These are phyloP conservation scores for Trichogramma evanescens DNA, from an alignment of 2,888 invertebrate species.

Conservation along the genomic window DNA sequence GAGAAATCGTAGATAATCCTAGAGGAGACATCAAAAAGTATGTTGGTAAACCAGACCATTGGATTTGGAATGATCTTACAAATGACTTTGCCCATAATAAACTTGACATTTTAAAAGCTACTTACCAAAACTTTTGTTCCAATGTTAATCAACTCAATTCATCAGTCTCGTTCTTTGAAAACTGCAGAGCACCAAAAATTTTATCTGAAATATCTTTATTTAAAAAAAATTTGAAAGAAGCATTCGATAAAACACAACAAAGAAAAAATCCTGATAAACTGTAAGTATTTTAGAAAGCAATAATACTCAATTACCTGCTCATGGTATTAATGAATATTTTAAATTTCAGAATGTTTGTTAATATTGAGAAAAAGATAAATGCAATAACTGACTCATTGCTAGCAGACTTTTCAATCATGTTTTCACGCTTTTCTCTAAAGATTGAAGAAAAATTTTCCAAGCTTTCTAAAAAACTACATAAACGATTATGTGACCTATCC, in stretches of 20 bases:
- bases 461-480: constrained; percentile 15
- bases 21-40: neutral
- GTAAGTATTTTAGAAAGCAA: constrained; percentile 3
- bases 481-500: constrained; percentile 15
- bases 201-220: constrained; percentile 13
- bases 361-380: constrained; percentile 19
- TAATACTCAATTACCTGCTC: too few relatives aligned
- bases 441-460: constrained; percentile 20
- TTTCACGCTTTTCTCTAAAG: constrained; percentile 19
- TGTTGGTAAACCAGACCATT: constrained; percentile 4
- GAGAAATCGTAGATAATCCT: too few relatives aligned
- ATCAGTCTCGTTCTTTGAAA: neutral
- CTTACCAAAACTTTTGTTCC: constrained; percentile 16
- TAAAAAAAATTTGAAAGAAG: constrained; percentile 15
- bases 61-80: constrained; percentile 2
- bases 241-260: constrained; percentile 8
- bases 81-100: neutral
- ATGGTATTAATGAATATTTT: too few relatives aligned
- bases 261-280: constrained; percentile 8
- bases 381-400: constrained; percentile 19
- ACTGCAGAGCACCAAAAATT: constrained; percentile 16
- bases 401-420: constrained; percentile 15
- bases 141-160: constrained; percentile 13
- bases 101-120: constrained; percentile 12
- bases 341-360: constrained; percentile 15